Conservation (phyloP, 2,113 vertebrate genomes). For the Saimiri boliviensis region DNA sequence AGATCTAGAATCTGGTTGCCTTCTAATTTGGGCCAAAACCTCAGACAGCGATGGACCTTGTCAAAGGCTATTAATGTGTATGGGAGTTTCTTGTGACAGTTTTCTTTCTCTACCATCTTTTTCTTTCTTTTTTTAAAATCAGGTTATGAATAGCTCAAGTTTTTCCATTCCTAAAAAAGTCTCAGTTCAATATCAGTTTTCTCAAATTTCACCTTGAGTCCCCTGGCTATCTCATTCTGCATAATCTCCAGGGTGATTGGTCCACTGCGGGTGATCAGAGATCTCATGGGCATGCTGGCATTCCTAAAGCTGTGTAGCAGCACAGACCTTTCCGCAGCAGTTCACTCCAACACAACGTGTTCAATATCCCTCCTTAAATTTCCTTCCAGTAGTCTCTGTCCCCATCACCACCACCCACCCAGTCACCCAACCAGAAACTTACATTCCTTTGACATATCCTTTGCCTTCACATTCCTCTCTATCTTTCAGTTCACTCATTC, state of each 20-base stretch:
- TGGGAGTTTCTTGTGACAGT: background rate
- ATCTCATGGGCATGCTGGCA: background rate
- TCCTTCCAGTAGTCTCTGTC: background rate
- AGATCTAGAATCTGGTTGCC: background rate
- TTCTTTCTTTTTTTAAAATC: no score
- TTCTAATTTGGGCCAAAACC: background rate
- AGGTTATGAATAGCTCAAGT: background rate
- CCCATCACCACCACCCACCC: background rate
- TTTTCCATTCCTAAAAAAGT: background rate
- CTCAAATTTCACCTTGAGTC: background rate
- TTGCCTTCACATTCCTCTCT: background rate
- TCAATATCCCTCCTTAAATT: background rate
- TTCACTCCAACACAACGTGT: background rate
- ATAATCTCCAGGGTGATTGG: rapidly evolving
- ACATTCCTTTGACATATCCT: background rate
- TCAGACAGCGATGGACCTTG: background rate
- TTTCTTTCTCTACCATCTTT: background rate
- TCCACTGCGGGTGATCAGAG: rapidly evolving
- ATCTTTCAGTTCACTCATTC: background rate
- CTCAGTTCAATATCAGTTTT: background rate
- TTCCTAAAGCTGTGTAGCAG: background rate
- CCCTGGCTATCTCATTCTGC: rapidly evolving
- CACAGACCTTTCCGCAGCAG: background rate
- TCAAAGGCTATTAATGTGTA: background rate
- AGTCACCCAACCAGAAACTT: background rate